Conservation (phyloP, 30 jellyfish, hydroid and myxozoan genomes). For the Pelagia noctiluca region DNA sequence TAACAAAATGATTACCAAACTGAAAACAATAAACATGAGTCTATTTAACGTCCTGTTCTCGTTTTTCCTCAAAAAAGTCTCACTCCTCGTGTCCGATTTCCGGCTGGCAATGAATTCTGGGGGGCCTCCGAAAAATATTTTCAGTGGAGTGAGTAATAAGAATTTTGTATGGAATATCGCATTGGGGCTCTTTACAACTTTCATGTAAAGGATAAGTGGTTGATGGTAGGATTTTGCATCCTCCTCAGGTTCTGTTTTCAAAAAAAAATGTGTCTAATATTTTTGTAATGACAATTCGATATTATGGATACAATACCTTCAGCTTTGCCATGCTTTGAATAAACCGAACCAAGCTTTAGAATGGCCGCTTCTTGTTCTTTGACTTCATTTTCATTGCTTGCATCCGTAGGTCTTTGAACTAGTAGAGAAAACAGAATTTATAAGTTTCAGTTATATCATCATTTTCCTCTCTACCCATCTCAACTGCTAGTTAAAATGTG, state of each 20-base stretch:
- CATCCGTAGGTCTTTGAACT: constrained; percentile 70
- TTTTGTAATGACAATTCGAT: not conserved
- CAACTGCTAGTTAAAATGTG: not conserved
- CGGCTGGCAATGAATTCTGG: no score
- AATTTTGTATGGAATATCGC: no score
- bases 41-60: no score
- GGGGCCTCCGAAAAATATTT: not conserved
- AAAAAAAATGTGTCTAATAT: not conserved
- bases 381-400: constrained; percentile 67
- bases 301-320: constrained; percentile 41
- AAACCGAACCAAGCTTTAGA: constrained; percentile 86
- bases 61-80: no score
- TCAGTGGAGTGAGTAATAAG: no score
- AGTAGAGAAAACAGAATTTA: not conserved
- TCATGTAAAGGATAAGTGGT: not conserved
- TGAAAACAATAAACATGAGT: no score
- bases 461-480: not conserved
- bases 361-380: constrained; percentile 95
- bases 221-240: not conserved
- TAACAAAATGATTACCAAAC: no score
- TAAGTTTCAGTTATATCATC: not conserved
- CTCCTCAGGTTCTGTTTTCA: no score
- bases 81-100: no score
- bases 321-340: constrained; percentile 87
- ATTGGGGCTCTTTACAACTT: not conserved